Evolutionary conservation across 2,113 vertebrate species (phyloP).

Genomic region (Oreochromis spilurus): DNA sequence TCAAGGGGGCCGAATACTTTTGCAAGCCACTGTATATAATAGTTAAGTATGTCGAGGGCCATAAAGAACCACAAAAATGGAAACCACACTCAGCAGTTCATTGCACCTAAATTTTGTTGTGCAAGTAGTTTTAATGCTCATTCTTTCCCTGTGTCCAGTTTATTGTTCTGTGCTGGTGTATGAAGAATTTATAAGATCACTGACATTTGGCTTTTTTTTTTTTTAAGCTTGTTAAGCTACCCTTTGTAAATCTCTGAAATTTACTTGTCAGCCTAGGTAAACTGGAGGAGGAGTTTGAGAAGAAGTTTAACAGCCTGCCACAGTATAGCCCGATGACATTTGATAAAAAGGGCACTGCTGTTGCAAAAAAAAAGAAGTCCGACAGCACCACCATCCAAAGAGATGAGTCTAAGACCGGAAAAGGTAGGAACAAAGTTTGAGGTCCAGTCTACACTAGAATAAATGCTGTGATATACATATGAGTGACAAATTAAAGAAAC

Average conservation of each 20-base stretch:
- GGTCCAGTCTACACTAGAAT: background rate
- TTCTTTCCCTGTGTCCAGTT: background rate
- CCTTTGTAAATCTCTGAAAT: background rate
- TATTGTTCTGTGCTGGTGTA: background rate
- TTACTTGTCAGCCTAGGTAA: conserved; percentile 80
- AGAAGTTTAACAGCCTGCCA: conserved; percentile 98
- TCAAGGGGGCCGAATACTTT: no score
- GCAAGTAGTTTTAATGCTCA: background rate
- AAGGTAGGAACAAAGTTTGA: conserved; percentile 58
- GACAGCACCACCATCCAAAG: conserved; percentile 66
- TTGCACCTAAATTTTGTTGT: background rate
- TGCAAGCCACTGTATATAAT: background rate
- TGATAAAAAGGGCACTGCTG: conserved; percentile 86
- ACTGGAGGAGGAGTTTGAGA: conserved; percentile 98
- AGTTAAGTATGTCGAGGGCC: background rate
- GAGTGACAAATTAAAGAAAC: background rate
- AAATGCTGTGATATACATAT: background rate
- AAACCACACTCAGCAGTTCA: background rate
- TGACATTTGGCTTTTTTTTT: background rate
- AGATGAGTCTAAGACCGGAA: conserved; percentile 80
- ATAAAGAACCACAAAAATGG: background rate
- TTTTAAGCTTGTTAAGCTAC: background rate
- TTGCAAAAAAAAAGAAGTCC: conserved; percentile 88
- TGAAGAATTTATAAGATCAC: background rate
- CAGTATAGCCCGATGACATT: conserved; percentile 94